A percentile compares a stretch with the other conserved stretches of the same genome.
Evolutionary conservation across 2,113 vertebrate genomes (phyloP).

Genomic region (Lycaon pictus): DNA sequence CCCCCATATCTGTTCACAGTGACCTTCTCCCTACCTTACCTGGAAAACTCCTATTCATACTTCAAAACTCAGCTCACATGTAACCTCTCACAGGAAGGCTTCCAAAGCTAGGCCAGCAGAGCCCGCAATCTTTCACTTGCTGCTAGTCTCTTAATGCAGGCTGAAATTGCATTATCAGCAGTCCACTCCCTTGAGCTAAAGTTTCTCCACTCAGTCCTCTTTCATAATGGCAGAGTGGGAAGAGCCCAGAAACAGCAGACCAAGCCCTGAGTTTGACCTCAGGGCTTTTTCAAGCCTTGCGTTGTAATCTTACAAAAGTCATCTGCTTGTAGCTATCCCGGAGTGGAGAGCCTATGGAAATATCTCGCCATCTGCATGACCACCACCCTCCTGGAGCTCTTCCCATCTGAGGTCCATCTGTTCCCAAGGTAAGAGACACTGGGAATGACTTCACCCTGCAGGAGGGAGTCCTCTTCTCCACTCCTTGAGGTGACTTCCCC

Average conservation of each 20-base stretch:
- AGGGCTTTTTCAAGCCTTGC: not conserved
- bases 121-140: not conserved
- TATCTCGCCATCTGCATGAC: not conserved
- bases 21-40: not conserved
- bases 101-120: not conserved
- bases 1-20: not conserved
- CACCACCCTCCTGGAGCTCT: not conserved
- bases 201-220: not conserved
- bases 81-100: fast-evolving
- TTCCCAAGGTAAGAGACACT: not conserved
- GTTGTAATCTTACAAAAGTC: not conserved
- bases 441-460: not conserved
- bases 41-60: not conserved
- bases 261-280: not conserved
- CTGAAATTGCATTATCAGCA: not conserved
- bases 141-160: fast-evolving
- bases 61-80: not conserved
- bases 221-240: not conserved
- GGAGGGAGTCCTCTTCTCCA: not conserved
- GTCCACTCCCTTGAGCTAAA: fast-evolving
- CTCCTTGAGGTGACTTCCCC: not conserved
- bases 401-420: not conserved
- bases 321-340: no score
- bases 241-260: not conserved
- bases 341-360: not conserved